These are phyloP conservation scores for Camponotus floridanus DNA, from an alignment of 1,140 invertebrate species.

Conservation along the genomic window DNA sequence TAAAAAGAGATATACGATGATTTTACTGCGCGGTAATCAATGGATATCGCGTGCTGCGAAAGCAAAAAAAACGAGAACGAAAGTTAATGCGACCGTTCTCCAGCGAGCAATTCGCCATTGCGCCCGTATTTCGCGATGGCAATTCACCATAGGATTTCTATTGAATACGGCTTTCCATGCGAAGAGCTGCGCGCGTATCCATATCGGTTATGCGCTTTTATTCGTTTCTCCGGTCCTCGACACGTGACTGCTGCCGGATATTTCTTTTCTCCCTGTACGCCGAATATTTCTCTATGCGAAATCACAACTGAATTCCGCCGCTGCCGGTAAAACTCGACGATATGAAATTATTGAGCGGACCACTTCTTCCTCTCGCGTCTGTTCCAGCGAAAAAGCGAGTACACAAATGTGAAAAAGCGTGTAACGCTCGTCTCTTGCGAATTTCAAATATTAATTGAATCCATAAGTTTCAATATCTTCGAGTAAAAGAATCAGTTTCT, in stretches of 20 bases:
- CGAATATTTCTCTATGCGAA: not conserved
- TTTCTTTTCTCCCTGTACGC: constrained; percentile 7
- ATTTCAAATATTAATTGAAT: not conserved
- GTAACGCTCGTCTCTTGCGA: not conserved
- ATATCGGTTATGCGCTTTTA: constrained; percentile 44
- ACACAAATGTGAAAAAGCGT: not conserved
- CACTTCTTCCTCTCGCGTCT: not conserved
- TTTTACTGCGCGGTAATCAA: constrained; percentile 41
- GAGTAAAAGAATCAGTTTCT: not conserved
- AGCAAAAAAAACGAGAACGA: constrained; percentile 26
- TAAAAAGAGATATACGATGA: not conserved
- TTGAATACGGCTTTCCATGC: constrained; percentile 48
- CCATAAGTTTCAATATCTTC: not conserved
- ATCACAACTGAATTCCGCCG: constrained; percentile 25
- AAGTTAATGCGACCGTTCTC: not conserved
- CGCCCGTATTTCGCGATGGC: constrained; percentile 27
- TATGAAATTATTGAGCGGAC: constrained; percentile 40
- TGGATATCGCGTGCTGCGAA: not conserved
- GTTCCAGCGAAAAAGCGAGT: not conserved
- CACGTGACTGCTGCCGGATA: constrained; percentile 22
- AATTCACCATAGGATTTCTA: constrained; percentile 54
- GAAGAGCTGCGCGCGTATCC: not conserved
- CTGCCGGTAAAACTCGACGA: not conserved
- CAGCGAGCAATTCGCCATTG: constrained; percentile 7
- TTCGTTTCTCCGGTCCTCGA: constrained; percentile 14